Evolutionary conservation across 2,797 vertebrate species (phyloP), one percentile per base, ranked within the genome.

Genomic region (Pteropus rufus): DNA sequence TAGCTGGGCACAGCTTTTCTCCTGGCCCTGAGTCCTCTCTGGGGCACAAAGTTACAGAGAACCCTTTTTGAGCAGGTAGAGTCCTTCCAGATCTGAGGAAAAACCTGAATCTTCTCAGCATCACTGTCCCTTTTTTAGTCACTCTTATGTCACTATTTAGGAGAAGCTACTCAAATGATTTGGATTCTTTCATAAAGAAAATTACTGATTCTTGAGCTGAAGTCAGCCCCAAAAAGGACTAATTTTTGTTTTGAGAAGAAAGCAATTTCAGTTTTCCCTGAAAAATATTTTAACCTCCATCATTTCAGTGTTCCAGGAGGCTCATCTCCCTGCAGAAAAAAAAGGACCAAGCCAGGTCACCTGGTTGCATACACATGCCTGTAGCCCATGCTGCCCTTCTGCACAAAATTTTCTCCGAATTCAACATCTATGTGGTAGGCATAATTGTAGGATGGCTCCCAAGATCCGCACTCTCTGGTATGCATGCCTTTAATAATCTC

Each of bases 361-460:
- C n/a, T 82, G 31, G 12, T 76, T 56, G 19, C 56, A 15, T 56
- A 21, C 2, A 39, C 0, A 0, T 44, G 10, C 11, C 12, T 79
- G 2, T 75, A 58, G 69, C 7, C 34, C n/a, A 36, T 7, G 31
- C 4, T 82, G 10, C 8, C 23, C 18, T 64, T 80, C 36, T 67
- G 31, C 54, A 44, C 24, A 94, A 41, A 75, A 23, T 36, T 54
- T 7, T 11, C 39, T 54, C 11, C 12, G 31, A 46, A n/a, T 34
- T n/a, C 0, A 36, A 10, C 12, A 2, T 7, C 21, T 65, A 1
- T 5, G 5, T 52, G 31, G 10, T 15, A 24, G 41, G 11, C 23
- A 64, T 46, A n/a, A n/a, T 89, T 91, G 44, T 64, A 69, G 72
- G 70, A 52, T 58, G 14, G 5, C 19, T 11, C 14, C 34, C 7